phyloP scores from a whole-genome alignment of 2,888 invertebrate species.

The Hoplodrina blanda region DNA sequence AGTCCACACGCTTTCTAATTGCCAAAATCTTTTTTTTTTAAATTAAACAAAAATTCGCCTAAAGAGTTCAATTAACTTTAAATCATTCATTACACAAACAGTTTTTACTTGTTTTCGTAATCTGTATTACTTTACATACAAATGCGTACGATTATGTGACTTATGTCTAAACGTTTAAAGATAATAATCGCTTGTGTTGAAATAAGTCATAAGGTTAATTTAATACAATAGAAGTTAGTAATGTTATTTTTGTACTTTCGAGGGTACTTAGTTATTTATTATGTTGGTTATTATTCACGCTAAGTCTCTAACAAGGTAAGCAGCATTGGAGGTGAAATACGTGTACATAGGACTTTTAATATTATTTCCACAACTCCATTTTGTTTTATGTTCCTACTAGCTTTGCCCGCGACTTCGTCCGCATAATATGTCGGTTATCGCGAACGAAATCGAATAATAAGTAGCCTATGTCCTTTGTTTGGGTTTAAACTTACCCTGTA shows the following conservation, averaged over 20 bases:
- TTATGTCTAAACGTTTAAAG: conserved; percentile 9
- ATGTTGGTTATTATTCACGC: conserved; percentile 20
- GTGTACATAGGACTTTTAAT: neutral
- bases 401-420: too few relatives aligned
- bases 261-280: conserved; percentile 8
- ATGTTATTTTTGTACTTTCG: conserved; percentile 32
- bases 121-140: conserved; percentile 32
- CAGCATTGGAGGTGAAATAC: neutral
- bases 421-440: too few relatives aligned
- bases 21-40: conserved; percentile 21
- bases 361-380: too few relatives aligned
- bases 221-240: conserved; percentile 33
- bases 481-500: too few relatives aligned
- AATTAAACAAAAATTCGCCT: conserved; percentile 36
- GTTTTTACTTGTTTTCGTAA: conserved; percentile 57
- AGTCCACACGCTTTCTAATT: conserved; percentile 37
- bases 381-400: too few relatives aligned
- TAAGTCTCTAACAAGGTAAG: conserved; percentile 9
- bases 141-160: conserved; percentile 32
- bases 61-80: conserved; percentile 58
- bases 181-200: conserved; percentile 21
- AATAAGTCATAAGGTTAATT: conserved; percentile 48
- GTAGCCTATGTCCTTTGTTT: too few relatives aligned
- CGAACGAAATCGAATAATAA: too few relatives aligned
- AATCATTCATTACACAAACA: conserved; percentile 46